Conservation (phyloP, 1,140 invertebrate genomes). For the Lepidotrigona ventralis region DNA sequence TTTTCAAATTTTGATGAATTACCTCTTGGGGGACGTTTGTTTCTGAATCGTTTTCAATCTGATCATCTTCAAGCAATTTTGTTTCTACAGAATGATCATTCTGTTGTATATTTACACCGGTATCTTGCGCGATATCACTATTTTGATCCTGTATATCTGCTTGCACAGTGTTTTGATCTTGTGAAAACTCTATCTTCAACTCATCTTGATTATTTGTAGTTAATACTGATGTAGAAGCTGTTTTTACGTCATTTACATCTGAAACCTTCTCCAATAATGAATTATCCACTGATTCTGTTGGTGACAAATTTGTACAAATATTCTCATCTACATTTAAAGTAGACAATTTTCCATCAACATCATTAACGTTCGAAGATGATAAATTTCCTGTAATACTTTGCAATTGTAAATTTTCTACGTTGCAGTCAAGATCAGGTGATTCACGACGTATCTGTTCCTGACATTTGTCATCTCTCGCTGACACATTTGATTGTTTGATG, state of each 20-base stretch:
- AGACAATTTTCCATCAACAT: background rate
- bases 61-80: background rate
- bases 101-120: background rate
- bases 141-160: background rate
- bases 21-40: background rate
- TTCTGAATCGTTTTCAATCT: background rate
- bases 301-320: background rate
- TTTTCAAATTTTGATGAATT: background rate
- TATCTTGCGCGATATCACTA: background rate
- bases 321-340: background rate
- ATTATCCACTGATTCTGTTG: background rate
- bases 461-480: background rate
- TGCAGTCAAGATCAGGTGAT: background rate
- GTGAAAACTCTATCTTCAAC: background rate
- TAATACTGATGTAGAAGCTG: too few species aligned
- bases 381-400: conserved; percentile 11
- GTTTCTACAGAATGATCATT: background rate
- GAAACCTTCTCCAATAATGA: background rate
- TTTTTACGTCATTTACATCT: background rate
- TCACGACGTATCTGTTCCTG: conserved; percentile 1
- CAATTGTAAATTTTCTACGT: conserved; percentile 39
- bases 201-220: conserved; percentile 4
- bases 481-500: background rate
- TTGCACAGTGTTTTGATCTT: background rate
- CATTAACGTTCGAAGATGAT: background rate